Conservation (phyloP, 2,797 vertebrate species). For the Esox lucius region DNA sequence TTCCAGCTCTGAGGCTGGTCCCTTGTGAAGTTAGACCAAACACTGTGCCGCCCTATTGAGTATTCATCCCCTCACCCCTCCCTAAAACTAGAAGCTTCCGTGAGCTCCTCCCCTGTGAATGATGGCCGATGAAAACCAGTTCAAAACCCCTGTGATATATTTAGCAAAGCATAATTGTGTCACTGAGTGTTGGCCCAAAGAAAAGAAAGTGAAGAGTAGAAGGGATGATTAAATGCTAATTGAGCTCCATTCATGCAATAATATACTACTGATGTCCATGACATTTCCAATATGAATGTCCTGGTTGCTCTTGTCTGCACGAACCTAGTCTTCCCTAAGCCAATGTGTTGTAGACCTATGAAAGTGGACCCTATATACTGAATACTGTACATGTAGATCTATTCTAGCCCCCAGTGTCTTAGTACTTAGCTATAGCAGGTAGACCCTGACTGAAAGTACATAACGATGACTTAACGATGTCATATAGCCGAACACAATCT, state of each 20-base stretch:
- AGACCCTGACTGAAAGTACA: conserved; percentile 55
- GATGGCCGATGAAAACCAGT: conserved; percentile 14
- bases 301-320: conserved; percentile 47
- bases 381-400: conserved; percentile 46
- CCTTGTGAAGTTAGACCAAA: conserved; percentile 50
- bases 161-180: conserved; percentile 35
- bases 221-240: conserved; percentile 8
- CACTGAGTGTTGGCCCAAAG: conserved; percentile 23
- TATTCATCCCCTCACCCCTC: not conserved
- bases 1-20: conserved; percentile 33
- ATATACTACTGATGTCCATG: conserved; percentile 9
- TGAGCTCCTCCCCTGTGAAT: not conserved
- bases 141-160: conserved; percentile 36
- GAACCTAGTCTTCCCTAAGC: conserved; percentile 21
- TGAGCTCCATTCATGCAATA: conserved; percentile 31
- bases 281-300: conserved; percentile 60
- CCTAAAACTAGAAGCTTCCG: not conserved
- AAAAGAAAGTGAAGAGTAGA: conserved; percentile 3
- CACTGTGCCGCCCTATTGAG: conserved; percentile 45
- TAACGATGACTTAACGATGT: conserved; percentile 59
- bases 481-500: conserved; percentile 55
- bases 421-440: conserved; percentile 36
- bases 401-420: conserved; percentile 57
- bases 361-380: conserved; percentile 21
- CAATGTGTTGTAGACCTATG: not conserved